A percentile compares a stretch with the other conserved stretches of the same genome.
Evolutionary conservation across 2,888 invertebrate genomes (phyloP).

Genomic region (Caenorhabditis doughertyi): DNA sequence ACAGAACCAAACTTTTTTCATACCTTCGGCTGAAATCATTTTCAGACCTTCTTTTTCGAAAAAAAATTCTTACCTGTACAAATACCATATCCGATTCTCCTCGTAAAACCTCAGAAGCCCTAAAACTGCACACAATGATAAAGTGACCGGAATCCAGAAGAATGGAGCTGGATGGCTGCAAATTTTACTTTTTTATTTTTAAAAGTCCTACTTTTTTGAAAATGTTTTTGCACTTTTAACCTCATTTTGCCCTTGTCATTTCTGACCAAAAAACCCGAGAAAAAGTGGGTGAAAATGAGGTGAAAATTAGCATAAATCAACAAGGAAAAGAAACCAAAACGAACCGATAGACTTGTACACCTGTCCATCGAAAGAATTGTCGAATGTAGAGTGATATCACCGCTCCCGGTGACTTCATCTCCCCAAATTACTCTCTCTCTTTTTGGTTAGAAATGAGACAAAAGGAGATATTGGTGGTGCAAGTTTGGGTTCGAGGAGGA

Average conservation of each 20-base stretch:
- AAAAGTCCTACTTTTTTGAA: background rate
- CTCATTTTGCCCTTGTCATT: background rate
- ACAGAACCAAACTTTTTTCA: too few species aligned
- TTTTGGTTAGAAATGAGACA: background rate
- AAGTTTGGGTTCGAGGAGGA: background rate
- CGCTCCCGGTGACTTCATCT: conserved; percentile 77
- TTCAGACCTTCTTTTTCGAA: too few species aligned
- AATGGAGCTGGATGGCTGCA: conserved; percentile 74
- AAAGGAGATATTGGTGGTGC: background rate
- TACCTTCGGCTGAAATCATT: too few species aligned
- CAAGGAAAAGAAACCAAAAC: conserved; percentile 11
- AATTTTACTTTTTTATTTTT: background rate
- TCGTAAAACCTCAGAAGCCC: conserved; percentile 75
- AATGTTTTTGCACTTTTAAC: conserved; percentile 3
- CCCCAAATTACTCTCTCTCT: too few species aligned
- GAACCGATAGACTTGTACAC: conserved; percentile 74
- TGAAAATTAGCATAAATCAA: conserved; percentile 20
- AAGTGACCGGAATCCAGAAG: conserved; percentile 73
- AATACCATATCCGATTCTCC: conserved; percentile 78
- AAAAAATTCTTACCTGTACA: conserved; percentile 66
- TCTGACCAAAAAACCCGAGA: too few species aligned
- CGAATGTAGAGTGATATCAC: conserved; percentile 72
- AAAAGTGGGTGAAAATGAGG: background rate
- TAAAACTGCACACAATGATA: conserved; percentile 66
- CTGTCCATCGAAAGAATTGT: conserved; percentile 72